A percentile compares a stretch with the other conserved stretches of the same genome.
Evolutionary conservation across 2,888 invertebrate species (phyloP).

Genomic region (Dione juno): DNA sequence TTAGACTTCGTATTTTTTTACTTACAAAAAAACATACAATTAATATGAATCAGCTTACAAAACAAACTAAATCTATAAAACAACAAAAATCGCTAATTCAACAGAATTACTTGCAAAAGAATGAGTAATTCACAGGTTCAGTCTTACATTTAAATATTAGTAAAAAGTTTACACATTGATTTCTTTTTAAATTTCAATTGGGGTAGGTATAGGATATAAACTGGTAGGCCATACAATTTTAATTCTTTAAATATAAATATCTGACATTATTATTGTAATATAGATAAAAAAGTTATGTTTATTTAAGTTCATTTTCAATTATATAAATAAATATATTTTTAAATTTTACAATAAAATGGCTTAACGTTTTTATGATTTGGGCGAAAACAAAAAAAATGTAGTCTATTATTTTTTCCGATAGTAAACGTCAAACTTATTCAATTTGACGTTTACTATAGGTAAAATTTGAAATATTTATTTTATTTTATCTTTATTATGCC

Average conservation of each 20-base stretch:
- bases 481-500: too few relatives aligned
- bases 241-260: background rate
- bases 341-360: too few relatives aligned
- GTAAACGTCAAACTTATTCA: too few relatives aligned
- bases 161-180: slow-evolving; percentile 4
- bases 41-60: background rate
- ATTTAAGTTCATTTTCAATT: too few relatives aligned
- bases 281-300: too few relatives aligned
- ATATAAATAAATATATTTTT: too few relatives aligned
- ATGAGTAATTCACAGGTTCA: slow-evolving; percentile 33
- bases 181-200: background rate
- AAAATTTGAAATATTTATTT: too few relatives aligned
- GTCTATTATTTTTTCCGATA: too few relatives aligned
- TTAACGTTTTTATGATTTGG: too few relatives aligned
- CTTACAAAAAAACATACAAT: background rate
- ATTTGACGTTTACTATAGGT: too few relatives aligned
- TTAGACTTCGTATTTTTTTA: background rate
- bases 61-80: background rate
- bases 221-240: slow-evolving; percentile 23
- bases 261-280: background rate
- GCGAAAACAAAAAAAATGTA: too few relatives aligned
- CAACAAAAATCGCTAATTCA: background rate
- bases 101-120: slow-evolving; percentile 9
- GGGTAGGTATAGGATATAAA: slow-evolving; percentile 15
- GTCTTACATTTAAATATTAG: slow-evolving; percentile 38